Evolutionary conservation across 1,140 invertebrate species (phyloP), one percentile per base, ranked within the genome.

Genomic region (Ooceraea biroi): DNA sequence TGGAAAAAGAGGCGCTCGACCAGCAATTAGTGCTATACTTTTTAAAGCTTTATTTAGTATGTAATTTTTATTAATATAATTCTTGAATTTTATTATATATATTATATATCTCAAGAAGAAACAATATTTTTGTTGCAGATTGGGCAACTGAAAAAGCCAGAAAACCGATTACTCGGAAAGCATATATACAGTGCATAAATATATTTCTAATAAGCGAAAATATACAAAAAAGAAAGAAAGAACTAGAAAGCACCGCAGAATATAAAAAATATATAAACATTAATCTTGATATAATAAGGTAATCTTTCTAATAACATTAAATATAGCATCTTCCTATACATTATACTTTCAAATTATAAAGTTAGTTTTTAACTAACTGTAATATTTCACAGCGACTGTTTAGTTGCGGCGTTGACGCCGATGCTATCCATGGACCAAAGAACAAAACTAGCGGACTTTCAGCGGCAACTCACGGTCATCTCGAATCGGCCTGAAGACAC

Each of bases 381-480:
- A n/a, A n/a, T n/a, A 91, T 99, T 99, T 94, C 99, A 99, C 93
- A 96, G 96, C 36, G 98, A 99, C 93, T 99, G 99, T 94, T 95
- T 99, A n/a, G 96, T 97, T 10, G 95, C 96, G 36, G 97, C 98
- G 91, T 95, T 99, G 17, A 95, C 96, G 69, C 97, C 97, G 0
- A 95, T 96, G 90, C 93, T 98, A 91, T 93, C 95, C 95, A 87
- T 96, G 94, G 85, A 95, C 94, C 84, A 95, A 92, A 91, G 96
- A 95, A 93, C 84, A 27, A 96, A 96, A 85, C 90, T 97, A 0
- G 92, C 94, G 1, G 95, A 96, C 58, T 92, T 97, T 5, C 96
- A 97, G 86, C 95, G 95, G 14, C 96, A 97, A 85, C 92, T 97
- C 55, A 95, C 95, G 22, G 91, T 94, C 0, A 82, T 88, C 65